A percentile compares a stretch with the other conserved stretches of the same genome.
Evolutionary conservation across 37 sponge, comb jelly and placozoan genomes (phyloP).

Genomic region (Ianthella basta): DNA sequence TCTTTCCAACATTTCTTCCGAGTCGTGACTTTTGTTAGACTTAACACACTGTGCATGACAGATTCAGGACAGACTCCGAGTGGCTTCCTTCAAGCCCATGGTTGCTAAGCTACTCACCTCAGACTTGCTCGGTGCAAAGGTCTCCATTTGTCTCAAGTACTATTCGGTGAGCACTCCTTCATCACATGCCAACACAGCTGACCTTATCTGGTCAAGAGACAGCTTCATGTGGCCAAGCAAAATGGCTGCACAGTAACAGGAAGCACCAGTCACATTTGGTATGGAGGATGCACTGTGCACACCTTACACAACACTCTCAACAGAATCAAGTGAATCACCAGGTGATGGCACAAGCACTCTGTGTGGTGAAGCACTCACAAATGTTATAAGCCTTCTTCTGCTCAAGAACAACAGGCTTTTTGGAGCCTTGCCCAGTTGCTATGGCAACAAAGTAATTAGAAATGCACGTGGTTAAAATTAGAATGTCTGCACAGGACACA

Average conservation of each 20-base stretch:
- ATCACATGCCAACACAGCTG: slow-evolving; percentile 73
- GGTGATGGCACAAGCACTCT: too few species aligned
- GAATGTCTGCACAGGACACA: too few species aligned
- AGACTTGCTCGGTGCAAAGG: slow-evolving; percentile 75
- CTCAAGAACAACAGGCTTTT: slow-evolving; percentile 59
- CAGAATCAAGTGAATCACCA: too few species aligned
- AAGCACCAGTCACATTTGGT: too few species aligned
- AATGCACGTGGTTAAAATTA: too few species aligned
- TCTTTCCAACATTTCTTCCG: too few species aligned
- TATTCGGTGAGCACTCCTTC: slow-evolving; percentile 53
- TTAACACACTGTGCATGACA: too few species aligned
- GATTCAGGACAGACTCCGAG: too few species aligned
- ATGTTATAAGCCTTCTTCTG: slow-evolving; percentile 81
- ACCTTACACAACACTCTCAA: background rate
- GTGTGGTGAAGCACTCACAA: slow-evolving; percentile 65
- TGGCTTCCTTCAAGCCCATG: too few species aligned
- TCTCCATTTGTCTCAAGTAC: slow-evolving; percentile 71
- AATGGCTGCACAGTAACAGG: slow-evolving; percentile 58
- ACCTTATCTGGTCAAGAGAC: slow-evolving; percentile 47
- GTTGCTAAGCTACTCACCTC: slow-evolving; percentile 62
- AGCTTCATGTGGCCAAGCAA: slow-evolving; percentile 80
- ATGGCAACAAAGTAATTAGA: too few species aligned
- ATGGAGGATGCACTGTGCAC: background rate
- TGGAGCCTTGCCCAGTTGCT: slow-evolving; percentile 16
- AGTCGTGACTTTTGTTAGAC: too few species aligned